These are phyloP conservation scores for Chitala chitala DNA, from an alignment of 2,113 vertebrate genomes.

Conservation along the genomic window DNA sequence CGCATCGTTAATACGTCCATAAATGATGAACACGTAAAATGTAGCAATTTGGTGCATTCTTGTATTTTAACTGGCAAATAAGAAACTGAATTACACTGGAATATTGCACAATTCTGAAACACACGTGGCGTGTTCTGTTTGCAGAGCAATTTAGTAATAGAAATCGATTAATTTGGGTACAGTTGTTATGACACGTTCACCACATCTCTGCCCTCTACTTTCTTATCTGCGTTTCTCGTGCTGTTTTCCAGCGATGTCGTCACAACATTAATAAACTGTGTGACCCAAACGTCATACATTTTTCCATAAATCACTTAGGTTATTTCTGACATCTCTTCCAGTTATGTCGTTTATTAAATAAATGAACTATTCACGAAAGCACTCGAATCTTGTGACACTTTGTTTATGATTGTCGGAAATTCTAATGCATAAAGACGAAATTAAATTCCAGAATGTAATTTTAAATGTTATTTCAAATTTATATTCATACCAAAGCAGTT, in stretches of 20 bases:
- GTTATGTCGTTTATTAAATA: not conserved
- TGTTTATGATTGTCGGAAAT: too few species aligned
- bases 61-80: not conserved
- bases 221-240: not conserved
- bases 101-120: not conserved
- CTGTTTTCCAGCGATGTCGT: conserved; percentile 7
- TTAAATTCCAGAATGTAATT: too few species aligned
- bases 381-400: too few species aligned
- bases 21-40: conserved; percentile 1
- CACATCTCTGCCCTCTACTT: not conserved
- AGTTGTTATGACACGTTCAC: not conserved
- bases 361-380: not conserved
- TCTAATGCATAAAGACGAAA: too few species aligned
- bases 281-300: not conserved
- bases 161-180: not conserved
- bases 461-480: too few species aligned
- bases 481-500: too few species aligned
- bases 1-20: not conserved
- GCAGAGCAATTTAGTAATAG: not conserved
- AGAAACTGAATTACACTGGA: not conserved
- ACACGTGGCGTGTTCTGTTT: not conserved
- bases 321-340: not conserved
- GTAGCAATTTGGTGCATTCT: too few species aligned
- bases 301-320: not conserved
- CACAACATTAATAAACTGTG: conserved; percentile 12